Evolutionary conservation across 1,140 invertebrate species (phyloP).

Genomic region (Drosophila sp.): DNA sequence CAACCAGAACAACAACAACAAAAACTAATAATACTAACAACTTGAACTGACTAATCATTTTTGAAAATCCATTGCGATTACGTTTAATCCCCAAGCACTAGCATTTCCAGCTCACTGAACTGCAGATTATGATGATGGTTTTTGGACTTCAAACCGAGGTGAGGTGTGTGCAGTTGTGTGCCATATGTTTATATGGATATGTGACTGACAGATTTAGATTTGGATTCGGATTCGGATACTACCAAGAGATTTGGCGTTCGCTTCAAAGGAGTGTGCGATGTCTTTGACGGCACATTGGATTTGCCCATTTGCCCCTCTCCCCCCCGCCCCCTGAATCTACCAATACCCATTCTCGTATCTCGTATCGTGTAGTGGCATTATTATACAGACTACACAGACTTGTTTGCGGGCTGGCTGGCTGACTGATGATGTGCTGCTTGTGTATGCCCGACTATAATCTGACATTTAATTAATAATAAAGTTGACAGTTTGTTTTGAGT

Average conservation of each 20-base stretch:
- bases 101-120: conserved; percentile 69
- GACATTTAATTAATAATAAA: conserved; percentile 83
- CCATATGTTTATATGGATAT: conserved; percentile 37
- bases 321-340: not conserved
- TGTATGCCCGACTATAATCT: conserved; percentile 73
- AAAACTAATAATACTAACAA: conserved; percentile 8
- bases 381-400: conserved; percentile 2
- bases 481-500: conserved; percentile 81
- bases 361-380: conserved; percentile 10
- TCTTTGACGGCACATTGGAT: conserved; percentile 61
- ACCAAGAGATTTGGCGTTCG: conserved; percentile 31
- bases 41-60: conserved; percentile 62
- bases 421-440: conserved; percentile 21
- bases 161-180: conserved; percentile 19
- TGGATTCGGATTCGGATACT: conserved; percentile 46
- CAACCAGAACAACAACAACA: not conserved
- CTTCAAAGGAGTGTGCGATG: conserved; percentile 71
- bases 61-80: conserved; percentile 73
- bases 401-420: not conserved
- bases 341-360: not conserved
- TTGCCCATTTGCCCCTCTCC: conserved; percentile 34
- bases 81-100: conserved; percentile 50
- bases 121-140: conserved; percentile 31
- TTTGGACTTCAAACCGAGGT: conserved; percentile 5
- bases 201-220: conserved; percentile 63